Evolutionary conservation across 2,113 vertebrate species (phyloP).

Genomic region (Hemiprocne comata): DNA sequence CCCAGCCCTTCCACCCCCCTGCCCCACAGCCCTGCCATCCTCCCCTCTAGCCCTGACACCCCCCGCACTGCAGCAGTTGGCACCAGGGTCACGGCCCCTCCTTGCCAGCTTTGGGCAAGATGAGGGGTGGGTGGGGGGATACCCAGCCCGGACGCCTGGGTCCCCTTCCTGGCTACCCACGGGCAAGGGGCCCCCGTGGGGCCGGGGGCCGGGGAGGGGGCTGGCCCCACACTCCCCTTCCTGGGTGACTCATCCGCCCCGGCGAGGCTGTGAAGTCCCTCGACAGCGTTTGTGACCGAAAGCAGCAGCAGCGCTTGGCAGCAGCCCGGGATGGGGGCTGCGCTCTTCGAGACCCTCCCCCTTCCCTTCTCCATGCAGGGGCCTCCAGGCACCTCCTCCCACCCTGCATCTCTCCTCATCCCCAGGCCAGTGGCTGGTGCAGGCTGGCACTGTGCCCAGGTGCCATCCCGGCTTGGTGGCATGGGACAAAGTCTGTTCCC

Average conservation of each 20-base stretch:
- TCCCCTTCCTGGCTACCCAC: not conserved
- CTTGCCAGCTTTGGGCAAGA: not conserved
- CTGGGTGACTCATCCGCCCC: conserved; percentile 58
- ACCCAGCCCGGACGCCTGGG: accelerated
- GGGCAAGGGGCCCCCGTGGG: not conserved
- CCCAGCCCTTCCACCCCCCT: too few relatives aligned
- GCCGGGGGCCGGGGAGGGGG: not conserved
- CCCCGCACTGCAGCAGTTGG: accelerated
- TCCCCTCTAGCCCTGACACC: too few relatives aligned
- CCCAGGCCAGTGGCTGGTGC: accelerated
- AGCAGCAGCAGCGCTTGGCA: not conserved
- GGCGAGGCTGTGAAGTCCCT: conserved; percentile 44
- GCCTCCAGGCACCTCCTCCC: not conserved
- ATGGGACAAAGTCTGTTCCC: not conserved
- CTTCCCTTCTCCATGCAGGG: not conserved
- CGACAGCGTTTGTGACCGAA: conserved; percentile 15
- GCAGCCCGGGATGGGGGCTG: not conserved
- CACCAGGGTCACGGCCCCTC: not conserved
- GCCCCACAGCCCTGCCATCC: too few relatives aligned
- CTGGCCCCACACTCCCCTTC: not conserved
- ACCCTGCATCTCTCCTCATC: not conserved
- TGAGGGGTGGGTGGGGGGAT: not conserved
- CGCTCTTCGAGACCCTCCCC: not conserved
- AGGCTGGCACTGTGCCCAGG: not conserved
- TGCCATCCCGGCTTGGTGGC: not conserved